Conservation (phyloP, 2,113 vertebrate species). For the Sebastes fasciatus region DNA sequence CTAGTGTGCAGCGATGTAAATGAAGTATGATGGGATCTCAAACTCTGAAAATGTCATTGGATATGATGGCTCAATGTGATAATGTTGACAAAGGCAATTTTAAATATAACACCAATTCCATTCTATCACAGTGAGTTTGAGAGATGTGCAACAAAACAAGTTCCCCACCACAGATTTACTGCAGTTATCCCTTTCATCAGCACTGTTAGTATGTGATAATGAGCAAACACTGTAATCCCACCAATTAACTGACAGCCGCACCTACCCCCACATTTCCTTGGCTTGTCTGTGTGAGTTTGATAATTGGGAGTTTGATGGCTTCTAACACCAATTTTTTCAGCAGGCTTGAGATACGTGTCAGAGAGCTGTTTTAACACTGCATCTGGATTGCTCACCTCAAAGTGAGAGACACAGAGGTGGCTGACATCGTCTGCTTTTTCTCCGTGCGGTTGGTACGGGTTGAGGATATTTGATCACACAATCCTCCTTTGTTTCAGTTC, state of each 20-base stretch:
- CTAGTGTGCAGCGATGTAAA: background rate
- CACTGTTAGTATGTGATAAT: constrained; percentile 88
- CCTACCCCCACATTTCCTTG: constrained; percentile 81
- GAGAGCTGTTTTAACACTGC: constrained; percentile 11
- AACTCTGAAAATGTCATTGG: background rate
- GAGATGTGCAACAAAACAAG: constrained; percentile 11
- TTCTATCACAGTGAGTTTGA: constrained; percentile 47
- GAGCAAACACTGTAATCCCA: constrained; percentile 87
- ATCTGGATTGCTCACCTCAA: constrained; percentile 22
- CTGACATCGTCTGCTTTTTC: constrained; percentile 3
- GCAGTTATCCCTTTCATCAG: constrained; percentile 69
- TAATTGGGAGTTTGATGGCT: constrained; percentile 84
- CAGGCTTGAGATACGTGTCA: constrained; percentile 44
- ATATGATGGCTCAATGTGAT: constrained; percentile 3
- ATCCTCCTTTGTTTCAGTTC: background rate
- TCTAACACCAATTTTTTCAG: constrained; percentile 69
- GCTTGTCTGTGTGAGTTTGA: constrained; percentile 72
- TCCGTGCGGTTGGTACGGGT: background rate
- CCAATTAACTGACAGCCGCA: constrained; percentile 88
- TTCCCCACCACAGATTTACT: constrained; percentile 23
- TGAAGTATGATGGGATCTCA: constrained; percentile 10
- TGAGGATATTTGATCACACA: background rate
- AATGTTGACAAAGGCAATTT: constrained; percentile 17
- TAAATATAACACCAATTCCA: constrained; percentile 47
- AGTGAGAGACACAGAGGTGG: constrained; percentile 20